Evolutionary conservation across 2,113 vertebrate species (phyloP).

Genomic region (Lepisosteus osseus): DNA sequence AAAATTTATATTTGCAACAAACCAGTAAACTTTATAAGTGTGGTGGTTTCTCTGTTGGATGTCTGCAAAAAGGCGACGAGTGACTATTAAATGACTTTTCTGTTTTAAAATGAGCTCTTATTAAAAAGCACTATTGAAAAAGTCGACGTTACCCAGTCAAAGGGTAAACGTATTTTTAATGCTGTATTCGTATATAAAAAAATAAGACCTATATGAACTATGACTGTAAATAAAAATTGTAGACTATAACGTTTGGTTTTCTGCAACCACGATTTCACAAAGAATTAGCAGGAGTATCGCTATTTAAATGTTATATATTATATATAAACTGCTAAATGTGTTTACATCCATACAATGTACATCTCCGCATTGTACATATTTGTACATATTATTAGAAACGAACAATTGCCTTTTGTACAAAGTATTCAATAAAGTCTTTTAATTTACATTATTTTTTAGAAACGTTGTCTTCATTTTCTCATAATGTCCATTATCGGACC

Average conservation of each 20-base stretch:
- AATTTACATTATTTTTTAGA: slow-evolving; percentile 7
- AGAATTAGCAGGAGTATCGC: slow-evolving; percentile 41
- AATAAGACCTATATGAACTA: slow-evolving; percentile 28
- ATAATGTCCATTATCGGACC: too few species aligned
- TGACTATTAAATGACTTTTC: slow-evolving; percentile 2
- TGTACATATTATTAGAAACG: slow-evolving; percentile 38
- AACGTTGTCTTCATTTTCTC: neutral
- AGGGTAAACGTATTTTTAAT: neutral
- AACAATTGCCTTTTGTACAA: slow-evolving; percentile 31
- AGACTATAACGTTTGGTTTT: slow-evolving; percentile 38
- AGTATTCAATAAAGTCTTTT: slow-evolving; percentile 24
- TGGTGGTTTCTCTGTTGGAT: neutral
- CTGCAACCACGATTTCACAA: slow-evolving; percentile 35
- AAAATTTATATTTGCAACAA: neutral
- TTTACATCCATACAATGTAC: slow-evolving; percentile 64
- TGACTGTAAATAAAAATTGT: slow-evolving; percentile 49
- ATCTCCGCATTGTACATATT: slow-evolving; percentile 44
- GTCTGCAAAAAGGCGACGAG: neutral
- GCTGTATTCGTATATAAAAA: slow-evolving; percentile 23
- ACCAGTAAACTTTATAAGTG: slow-evolving; percentile 10
- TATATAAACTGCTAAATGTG: slow-evolving; percentile 26
- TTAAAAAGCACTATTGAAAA: slow-evolving; percentile 13
- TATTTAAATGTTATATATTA: slow-evolving; percentile 53
- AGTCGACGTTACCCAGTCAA: neutral
- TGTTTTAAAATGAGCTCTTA: slow-evolving; percentile 6